phyloP scores from a whole-genome alignment of 2,113 vertebrate genomes.

The Saccopteryx leptura region DNA sequence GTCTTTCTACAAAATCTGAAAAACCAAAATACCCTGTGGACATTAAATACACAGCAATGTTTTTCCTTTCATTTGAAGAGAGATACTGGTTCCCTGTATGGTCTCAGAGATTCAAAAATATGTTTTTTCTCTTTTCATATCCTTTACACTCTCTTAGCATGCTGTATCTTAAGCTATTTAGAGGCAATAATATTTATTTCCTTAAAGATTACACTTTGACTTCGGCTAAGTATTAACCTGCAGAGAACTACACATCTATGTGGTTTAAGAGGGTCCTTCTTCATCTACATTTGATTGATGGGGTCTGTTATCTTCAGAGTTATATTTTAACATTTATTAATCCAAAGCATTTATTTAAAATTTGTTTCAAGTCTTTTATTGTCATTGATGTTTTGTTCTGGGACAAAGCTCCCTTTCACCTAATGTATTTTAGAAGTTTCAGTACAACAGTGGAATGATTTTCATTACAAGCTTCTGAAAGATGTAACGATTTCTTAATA shows the following conservation, averaged over 20 bases:
- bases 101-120: conserved; percentile 5
- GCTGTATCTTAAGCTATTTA: not conserved
- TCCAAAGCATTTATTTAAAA: conserved; percentile 62
- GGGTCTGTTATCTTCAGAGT: not conserved
- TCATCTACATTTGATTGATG: accelerated
- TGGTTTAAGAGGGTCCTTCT: not conserved
- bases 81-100: not conserved
- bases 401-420: conserved; percentile 48
- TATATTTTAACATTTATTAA: conserved; percentile 67
- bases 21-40: conserved; percentile 12
- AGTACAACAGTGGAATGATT: conserved; percentile 29
- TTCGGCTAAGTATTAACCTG: not conserved
- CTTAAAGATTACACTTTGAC: not conserved
- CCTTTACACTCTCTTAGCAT: not conserved
- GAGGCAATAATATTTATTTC: not conserved
- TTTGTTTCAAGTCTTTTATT: conserved; percentile 51
- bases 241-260: not conserved
- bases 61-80: conserved; percentile 3
- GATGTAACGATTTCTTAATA: conserved; percentile 44
- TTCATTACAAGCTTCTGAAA: conserved; percentile 59
- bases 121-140: not conserved
- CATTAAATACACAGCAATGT: not conserved
- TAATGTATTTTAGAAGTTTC: conserved; percentile 48
- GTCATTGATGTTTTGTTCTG: conserved; percentile 55
- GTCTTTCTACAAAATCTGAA: conserved; percentile 2